Evolutionary conservation across 2,797 vertebrate species (phyloP).

Genomic region (Momotus momota): DNA sequence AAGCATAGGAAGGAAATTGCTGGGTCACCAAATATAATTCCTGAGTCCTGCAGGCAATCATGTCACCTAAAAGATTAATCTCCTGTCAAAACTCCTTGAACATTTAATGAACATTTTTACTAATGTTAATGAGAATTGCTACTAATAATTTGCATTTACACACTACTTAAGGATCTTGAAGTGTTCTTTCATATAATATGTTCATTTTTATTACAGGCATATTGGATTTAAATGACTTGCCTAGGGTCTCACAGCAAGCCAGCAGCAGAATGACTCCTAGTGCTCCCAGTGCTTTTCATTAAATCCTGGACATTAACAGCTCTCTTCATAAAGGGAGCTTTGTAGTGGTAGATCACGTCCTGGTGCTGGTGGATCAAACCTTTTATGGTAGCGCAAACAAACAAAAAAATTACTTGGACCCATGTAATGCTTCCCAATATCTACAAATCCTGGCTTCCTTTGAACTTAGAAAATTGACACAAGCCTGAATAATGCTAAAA

Average conservation of each 20-base stretch:
- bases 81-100: slow-evolving; percentile 22
- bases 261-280: slow-evolving; percentile 12
- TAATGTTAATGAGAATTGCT: slow-evolving; percentile 43
- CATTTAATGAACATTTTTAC: slow-evolving; percentile 11
- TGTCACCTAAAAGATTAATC: background rate
- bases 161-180: slow-evolving; percentile 55
- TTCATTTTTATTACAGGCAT: slow-evolving; percentile 48
- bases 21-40: background rate
- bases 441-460: background rate
- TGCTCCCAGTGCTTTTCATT: slow-evolving; percentile 30
- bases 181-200: slow-evolving; percentile 51
- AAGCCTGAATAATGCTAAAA: background rate
- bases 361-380: slow-evolving; percentile 32
- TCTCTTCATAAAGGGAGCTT: slow-evolving; percentile 22
- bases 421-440: background rate
- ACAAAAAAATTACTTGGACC: background rate
- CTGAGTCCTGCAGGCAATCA: background rate
- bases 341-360: slow-evolving; percentile 14
- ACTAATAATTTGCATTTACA: slow-evolving; percentile 56
- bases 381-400: background rate
- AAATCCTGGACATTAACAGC: slow-evolving; percentile 38
- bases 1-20: background rate
- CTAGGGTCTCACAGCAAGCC: slow-evolving; percentile 52
- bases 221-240: slow-evolving; percentile 61
- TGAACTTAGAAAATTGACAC: background rate